Percentiles rank a stretch among this genome's conserved stretches.
These are phyloP conservation scores for Bombus sylvicola DNA, from an alignment of 1,140 invertebrate genomes.

Conservation along the genomic window DNA sequence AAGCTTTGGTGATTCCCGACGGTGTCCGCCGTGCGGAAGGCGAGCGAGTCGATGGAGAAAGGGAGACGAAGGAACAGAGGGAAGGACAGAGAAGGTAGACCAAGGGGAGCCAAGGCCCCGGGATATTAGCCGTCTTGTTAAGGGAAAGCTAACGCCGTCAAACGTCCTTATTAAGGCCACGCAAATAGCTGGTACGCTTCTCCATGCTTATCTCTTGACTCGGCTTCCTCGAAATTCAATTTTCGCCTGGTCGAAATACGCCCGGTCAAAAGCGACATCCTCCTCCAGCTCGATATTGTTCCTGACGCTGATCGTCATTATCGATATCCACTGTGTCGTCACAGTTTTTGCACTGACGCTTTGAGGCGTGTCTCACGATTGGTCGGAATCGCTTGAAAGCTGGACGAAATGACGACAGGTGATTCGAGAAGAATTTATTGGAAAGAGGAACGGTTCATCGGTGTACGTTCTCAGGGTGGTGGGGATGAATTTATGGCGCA, in stretches of 20 bases:
- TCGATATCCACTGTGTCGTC: conserved; percentile 14
- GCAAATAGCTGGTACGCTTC: conserved; percentile 60
- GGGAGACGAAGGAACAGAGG: conserved; percentile 6
- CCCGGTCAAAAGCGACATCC: conserved; percentile 63
- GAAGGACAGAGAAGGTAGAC: conserved; percentile 18
- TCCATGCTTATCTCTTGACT: conserved; percentile 47
- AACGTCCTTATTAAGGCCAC: conserved; percentile 73
- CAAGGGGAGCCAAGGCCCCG: conserved; percentile 61
- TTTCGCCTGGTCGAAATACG: conserved; percentile 67
- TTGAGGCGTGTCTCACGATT: too few relatives aligned
- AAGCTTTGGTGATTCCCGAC: conserved; percentile 77
- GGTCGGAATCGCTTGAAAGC: neutral
- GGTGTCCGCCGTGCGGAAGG: conserved; percentile 68
- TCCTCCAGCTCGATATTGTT: conserved; percentile 43
- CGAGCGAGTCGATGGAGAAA: conserved; percentile 16
- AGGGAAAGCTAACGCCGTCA: conserved; percentile 66
- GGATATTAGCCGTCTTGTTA: conserved; percentile 78
- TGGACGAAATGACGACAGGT: neutral
- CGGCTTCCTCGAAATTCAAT: conserved; percentile 65
- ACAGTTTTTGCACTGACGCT: conserved; percentile 28
- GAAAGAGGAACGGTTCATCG: neutral
- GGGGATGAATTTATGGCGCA: neutral
- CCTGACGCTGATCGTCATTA: conserved; percentile 9
- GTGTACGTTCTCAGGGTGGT: neutral
- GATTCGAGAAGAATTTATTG: neutral